These are phyloP conservation scores for Dasyurus viverrinus DNA, from an alignment of 2,113 vertebrate genomes.

Conservation along the genomic window DNA sequence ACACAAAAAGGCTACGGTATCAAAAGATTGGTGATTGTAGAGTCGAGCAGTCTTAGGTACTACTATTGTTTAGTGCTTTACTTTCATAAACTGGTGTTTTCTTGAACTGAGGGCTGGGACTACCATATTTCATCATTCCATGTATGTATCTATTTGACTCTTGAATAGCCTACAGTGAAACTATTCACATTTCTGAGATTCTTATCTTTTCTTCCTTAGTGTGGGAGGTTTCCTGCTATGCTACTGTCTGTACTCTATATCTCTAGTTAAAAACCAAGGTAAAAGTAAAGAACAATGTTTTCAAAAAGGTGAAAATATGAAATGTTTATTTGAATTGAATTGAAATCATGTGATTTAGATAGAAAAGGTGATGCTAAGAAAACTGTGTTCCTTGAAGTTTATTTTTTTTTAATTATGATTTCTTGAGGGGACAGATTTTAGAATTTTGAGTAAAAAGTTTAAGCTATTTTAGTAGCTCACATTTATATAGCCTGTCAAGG, in stretches of 20 bases:
- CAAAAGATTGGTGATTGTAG: not conserved
- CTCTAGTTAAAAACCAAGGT: slow-evolving; percentile 34
- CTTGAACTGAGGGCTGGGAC: not conserved
- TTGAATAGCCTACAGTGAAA: slow-evolving; percentile 58
- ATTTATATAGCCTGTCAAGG: not conserved
- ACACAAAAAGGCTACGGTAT: not conserved
- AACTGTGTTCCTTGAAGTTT: slow-evolving; percentile 40
- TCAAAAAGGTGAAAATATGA: slow-evolving; percentile 38
- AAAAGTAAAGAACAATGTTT: slow-evolving; percentile 6
- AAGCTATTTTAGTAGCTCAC: not conserved
- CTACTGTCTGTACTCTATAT: not conserved
- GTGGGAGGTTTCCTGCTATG: slow-evolving; percentile 74
- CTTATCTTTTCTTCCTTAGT: slow-evolving; percentile 52
- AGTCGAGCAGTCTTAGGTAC: not conserved
- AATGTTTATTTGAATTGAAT: slow-evolving; percentile 33
- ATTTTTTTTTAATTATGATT: not conserved
- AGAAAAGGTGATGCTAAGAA: slow-evolving; percentile 56
- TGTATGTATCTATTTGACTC: slow-evolving; percentile 15
- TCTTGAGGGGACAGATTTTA: not conserved
- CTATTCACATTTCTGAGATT: slow-evolving; percentile 31
- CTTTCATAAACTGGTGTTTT: not conserved
- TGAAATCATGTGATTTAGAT: slow-evolving; percentile 18
- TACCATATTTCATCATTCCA: not conserved
- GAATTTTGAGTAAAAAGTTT: slow-evolving; percentile 7
- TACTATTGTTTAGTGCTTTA: not conserved